Evolutionary conservation across 2,113 vertebrate species (phyloP).

Genomic region (Phylloscopus trochilus): DNA sequence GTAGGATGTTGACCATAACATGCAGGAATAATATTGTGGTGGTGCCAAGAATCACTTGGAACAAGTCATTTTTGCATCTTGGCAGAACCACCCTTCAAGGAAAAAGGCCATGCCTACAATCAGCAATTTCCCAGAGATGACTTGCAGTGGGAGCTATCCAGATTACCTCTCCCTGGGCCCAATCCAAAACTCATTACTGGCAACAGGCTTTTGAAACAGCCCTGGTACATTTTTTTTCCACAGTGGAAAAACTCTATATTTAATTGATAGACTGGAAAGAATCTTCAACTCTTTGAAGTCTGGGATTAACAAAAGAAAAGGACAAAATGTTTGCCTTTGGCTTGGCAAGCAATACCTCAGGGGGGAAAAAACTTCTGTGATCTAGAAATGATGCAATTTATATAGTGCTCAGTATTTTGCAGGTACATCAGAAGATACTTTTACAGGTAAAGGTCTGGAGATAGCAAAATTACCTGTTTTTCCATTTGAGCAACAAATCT

Average conservation of each 20-base stretch:
- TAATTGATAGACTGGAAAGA: not conserved
- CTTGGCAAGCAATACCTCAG: not conserved
- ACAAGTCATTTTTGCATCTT: not conserved
- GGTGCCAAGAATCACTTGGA: not conserved
- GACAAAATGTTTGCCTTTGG: not conserved
- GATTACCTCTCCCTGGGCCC: not conserved
- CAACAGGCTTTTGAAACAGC: slow-evolving; percentile 5
- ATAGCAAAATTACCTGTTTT: not conserved
- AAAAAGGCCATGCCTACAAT: not conserved
- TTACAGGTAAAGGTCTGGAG: not conserved
- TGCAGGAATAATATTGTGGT: not conserved
- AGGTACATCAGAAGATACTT: not conserved
- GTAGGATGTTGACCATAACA: not conserved
- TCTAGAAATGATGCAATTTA: not conserved
- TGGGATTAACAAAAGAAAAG: not conserved
- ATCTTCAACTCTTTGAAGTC: slow-evolving; percentile 5
- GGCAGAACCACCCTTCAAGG: not conserved
- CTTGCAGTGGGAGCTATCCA: not conserved
- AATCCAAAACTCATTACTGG: not conserved
- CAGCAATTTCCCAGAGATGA: not conserved
- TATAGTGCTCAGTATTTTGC: not conserved
- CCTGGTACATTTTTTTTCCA: not conserved
- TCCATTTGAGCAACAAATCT: not conserved
- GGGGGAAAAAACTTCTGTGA: not conserved
- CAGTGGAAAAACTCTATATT: not conserved